Evolutionary conservation across 2,888 invertebrate species (phyloP), one percentile per base, ranked within the genome.

Genomic region (Xanthia icteritia): DNA sequence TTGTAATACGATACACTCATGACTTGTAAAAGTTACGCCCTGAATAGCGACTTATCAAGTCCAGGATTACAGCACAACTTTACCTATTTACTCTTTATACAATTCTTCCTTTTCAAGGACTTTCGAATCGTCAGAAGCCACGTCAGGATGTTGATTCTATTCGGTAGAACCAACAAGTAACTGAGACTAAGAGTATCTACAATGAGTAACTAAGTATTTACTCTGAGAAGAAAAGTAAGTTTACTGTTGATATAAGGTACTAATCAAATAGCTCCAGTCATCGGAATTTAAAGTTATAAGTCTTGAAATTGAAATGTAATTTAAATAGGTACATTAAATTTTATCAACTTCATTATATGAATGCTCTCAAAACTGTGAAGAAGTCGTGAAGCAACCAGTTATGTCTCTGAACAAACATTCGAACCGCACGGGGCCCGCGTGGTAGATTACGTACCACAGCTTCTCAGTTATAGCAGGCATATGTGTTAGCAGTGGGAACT

Each of bases 141-240:
- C 20, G 42, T 39, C 23, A 58, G 56, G 45, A 74, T 86, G 83
- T 83, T 83, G 84, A 72, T 83, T 86, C 61, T 74, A 39, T 54
- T 56, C 42, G 3, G 45, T 68, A 65, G 70, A 67, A 74, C 42
- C 54, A 87, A 73, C 61, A 76, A 76, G 69, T 72, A 73, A 87
- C 70, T 69, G 45, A 73, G 67, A 61, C 69, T 82, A n/a, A 66
- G 9, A 51, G 67, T 48, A 61, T 77, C 71, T 51, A 20, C 31
- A 68, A 73, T 31, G 48, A 58, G 64, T 73, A 66, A 77, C 75
- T 65, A 64, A 68, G 64, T 77, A 68, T 84, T 82, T 68, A 85
- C 68, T 71, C 13, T n/a, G n/a, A 63, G 70, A 74, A 85, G 73
- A 81, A 86, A 65, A 83, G 67, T 48, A 48, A 65, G 72, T 70